Evolutionary conservation across 2,888 invertebrate genomes (phyloP), one percentile per base, ranked within the genome.

Genomic region (Melipona bicolor): DNA sequence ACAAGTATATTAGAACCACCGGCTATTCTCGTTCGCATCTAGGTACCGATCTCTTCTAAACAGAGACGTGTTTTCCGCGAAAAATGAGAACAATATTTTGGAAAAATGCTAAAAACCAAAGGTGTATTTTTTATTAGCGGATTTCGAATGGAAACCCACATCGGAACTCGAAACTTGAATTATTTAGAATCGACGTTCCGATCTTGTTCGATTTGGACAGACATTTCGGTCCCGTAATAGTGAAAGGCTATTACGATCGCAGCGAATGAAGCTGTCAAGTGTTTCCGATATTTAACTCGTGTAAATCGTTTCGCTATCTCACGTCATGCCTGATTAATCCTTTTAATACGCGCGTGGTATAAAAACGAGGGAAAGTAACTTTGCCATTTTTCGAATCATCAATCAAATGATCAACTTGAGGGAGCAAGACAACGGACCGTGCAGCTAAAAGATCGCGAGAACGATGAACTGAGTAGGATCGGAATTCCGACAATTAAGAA

Each of bases 271-370:
- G 69, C 32, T 32, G 54, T 69, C 52, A 54, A 32, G 32, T 27
- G 19, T 69, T 15, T 21, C 9, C 50, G 19, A 27, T 52, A 52
- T 69, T 52, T 69, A 52, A 52, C 3, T 19, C 68, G 24, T 49
- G 49, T 67, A 49, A 67, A 67, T 6, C 24, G 67, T 24, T 67
- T 49, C 49, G 17, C 49, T 49, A 67, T 67, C 67, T 49, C 19
- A 67, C 19, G 21, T 69, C 32, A 69, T 21, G 52, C 27, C 27
- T 52, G 21, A 4, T 69, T 52, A 32, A 52, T 52, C 52, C 36
- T 15, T 19, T 19, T 24, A 19, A 32, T 21, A 3, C 21, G 32
- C 4, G 52, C 21, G 17, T 6, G 2, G 13, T 21, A 9, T 52
- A 32, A 54, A 54, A 54, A 69, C 52, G 32, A n/a, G 32, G 32